A percentile compares a stretch with the other conserved stretches of the same genome.
Conservation (phyloP, 2,888 invertebrate genomes). For the Galeruca laticollis region DNA sequence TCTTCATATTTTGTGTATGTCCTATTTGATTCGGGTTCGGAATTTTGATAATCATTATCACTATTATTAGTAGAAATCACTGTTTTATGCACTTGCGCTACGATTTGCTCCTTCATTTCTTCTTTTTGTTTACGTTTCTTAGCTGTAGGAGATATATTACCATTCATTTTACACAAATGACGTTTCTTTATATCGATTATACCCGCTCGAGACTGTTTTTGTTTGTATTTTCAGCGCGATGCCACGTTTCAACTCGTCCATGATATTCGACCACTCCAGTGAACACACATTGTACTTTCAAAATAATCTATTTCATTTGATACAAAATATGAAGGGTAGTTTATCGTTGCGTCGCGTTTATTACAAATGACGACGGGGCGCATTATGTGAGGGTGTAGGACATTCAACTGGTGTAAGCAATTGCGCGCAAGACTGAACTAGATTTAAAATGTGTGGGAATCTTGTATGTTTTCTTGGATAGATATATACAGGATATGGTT, state of each 20-base stretch:
- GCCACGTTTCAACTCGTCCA: neutral
- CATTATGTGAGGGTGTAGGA: conserved; percentile 20
- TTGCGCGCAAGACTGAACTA: conserved; percentile 39
- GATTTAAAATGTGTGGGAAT: conserved; percentile 30
- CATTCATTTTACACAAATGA: conserved; percentile 33
- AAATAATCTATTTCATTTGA: neutral
- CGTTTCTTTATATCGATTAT: conserved; percentile 27
- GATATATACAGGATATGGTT: neutral
- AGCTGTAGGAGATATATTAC: conserved; percentile 52
- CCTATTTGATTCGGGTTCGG: conserved; percentile 56
- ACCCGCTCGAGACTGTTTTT: conserved; percentile 18
- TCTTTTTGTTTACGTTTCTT: conserved; percentile 61
- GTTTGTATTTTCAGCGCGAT: conserved; percentile 33
- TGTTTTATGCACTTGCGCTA: conserved; percentile 64
- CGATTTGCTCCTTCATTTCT: conserved; percentile 64
- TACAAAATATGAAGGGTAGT: neutral
- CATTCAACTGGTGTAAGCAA: conserved; percentile 37
- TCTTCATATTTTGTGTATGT: conserved; percentile 53
- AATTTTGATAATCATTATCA: conserved; percentile 51
- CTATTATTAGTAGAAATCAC: conserved; percentile 61
- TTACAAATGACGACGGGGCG: neutral
- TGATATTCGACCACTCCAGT: neutral
- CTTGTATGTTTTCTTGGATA: conserved; percentile 38
- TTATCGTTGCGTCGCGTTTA: neutral
- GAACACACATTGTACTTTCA: neutral